A percentile compares a stretch with the other conserved stretches of the same genome.
Evolutionary conservation across 2,113 vertebrate genomes (phyloP).

Genomic region (Scomber japonicus): DNA sequence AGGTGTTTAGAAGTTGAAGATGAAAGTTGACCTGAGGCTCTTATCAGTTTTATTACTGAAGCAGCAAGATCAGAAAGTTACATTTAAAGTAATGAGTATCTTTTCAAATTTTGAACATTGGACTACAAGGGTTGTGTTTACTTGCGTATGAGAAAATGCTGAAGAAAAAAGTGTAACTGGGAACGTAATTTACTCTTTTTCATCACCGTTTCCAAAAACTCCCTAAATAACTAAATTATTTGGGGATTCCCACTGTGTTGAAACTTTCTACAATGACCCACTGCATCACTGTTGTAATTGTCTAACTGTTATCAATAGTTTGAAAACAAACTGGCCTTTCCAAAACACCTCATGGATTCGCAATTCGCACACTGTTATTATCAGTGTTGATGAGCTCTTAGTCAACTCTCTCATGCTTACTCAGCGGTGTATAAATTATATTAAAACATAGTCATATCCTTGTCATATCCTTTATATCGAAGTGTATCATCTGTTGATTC

Average conservation of each 20-base stretch:
- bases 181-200: no score
- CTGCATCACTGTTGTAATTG: no score
- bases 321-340: no score
- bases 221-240: no score
- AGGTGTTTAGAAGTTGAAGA: constrained; percentile 11
- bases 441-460: neutral
- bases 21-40: constrained; percentile 3
- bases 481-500: neutral
- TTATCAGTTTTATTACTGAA: constrained; percentile 13
- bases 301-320: no score
- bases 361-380: neutral
- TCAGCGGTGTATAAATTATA: neutral
- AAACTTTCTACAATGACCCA: no score
- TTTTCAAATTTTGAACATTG: neutral
- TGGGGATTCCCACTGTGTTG: no score
- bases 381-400: constrained; percentile 17
- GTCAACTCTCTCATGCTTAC: neutral
- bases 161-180: no score
- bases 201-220: no score
- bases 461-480: neutral
- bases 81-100: neutral
- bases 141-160: neutral
- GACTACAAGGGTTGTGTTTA: neutral
- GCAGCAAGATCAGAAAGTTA: constrained; percentile 5
- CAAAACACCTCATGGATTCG: no score